Base-by-base conservation (phyloP, 2,888 invertebrate species). In the Lasioglossum vierecki region DNA sequence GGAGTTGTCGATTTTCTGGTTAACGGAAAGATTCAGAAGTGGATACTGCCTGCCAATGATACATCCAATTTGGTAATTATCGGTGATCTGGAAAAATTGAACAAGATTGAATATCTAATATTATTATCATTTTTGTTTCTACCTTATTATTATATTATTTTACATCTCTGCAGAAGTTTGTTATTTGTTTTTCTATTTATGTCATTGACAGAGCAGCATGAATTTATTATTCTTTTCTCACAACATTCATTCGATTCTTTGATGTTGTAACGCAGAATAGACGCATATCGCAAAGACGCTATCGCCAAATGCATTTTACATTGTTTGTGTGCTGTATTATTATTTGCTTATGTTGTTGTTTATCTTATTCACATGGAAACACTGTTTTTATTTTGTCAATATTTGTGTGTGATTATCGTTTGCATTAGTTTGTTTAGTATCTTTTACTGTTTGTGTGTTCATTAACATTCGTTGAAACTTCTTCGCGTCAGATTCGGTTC, bases 251-350 rank as follows among this genome's bases (percentile, higher is more conserved):
- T 82, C 44, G 46, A 57, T 79, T 75, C 8, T 53, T 72, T 22
- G 68, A 74, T 66, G n/a, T 68, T 63, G 63, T 76, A 41, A 46
- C 70, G 9, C n/a, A 63, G 57, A 30, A 41, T 35, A n/a, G 41
- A 72, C 15, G 72, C 26, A 78, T 74, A 71, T 41, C 46, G 6
- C 26, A 76, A 68, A 82, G 63, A 76, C 57, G 18, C 8, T 63
- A 76, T 49, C 71, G 41, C 74, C 80, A 68, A 85, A 81, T 84
- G 82, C 83, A 86, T 87, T 86, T 88, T 85, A 85, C 68, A 82
- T 72, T 86, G 78, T 86, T 83, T 82, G 88, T 88, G 88, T 88
- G 72, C 76, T 85, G 63, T 83, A 82, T 83, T 83, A 83, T 44
- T 83, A 84, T 44, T 84, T 79, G 83, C 80, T 89, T 89, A 57